These are phyloP conservation scores for Parazoanthus atlanticus DNA, from an alignment of 92 coral and sea anemone species.

Conservation along the genomic window DNA sequence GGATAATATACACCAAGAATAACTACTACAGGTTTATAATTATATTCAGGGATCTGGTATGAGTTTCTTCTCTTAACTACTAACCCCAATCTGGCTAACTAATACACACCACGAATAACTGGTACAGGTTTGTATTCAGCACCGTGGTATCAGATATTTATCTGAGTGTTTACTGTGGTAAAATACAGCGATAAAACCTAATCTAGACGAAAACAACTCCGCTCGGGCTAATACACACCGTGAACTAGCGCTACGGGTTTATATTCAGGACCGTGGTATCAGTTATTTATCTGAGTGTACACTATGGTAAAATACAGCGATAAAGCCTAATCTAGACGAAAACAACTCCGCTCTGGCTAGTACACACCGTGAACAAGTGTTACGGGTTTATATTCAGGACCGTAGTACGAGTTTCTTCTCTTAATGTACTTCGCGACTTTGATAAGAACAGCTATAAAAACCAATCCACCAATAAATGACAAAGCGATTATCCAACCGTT, in stretches of 20 bases:
- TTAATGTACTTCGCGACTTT: not conserved
- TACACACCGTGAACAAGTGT: not conserved
- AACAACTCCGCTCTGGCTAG: not conserved
- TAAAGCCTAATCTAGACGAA: too few relatives aligned
- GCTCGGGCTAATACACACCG: not conserved
- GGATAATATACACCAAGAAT: too few relatives aligned
- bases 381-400: constrained; percentile 8
- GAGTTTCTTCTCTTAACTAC: too few relatives aligned
- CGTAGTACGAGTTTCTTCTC: not conserved
- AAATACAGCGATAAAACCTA: not conserved
- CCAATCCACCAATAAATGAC: not conserved
- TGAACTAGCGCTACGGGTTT: not conserved
- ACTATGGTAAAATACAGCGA: not conserved
- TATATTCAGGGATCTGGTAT: too few relatives aligned
- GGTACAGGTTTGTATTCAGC: not conserved
- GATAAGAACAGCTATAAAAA: not conserved
- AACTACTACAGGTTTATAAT: too few relatives aligned
- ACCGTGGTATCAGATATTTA: not conserved
- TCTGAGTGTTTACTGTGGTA: not conserved
- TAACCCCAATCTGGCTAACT: too few relatives aligned
- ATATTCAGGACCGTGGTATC: not conserved
- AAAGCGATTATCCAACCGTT: not conserved
- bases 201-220: too few relatives aligned
- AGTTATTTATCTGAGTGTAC: not conserved
- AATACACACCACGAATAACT: not conserved